Conservation (phyloP, 2,888 invertebrate species). For the Selenia dentaria region DNA sequence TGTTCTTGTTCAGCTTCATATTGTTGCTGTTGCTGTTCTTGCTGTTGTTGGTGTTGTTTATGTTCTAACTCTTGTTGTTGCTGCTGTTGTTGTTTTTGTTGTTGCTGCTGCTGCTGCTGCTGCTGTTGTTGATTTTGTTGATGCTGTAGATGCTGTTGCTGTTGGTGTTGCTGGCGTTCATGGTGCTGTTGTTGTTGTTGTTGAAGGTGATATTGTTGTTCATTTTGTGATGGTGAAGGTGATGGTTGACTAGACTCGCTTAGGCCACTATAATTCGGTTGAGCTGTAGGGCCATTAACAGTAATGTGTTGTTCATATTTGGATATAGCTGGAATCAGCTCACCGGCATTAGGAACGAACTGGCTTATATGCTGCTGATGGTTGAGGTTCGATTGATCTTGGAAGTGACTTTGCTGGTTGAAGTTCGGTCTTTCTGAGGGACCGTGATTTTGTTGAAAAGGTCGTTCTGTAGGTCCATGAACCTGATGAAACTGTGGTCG, state of each 20-base stretch:
- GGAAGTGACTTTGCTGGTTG: constrained; percentile 50
- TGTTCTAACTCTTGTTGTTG: constrained; percentile 48
- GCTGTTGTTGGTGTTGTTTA: constrained; percentile 44
- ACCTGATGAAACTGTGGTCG: constrained; percentile 50
- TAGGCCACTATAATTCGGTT: constrained; percentile 56
- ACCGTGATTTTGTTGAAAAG: constrained; percentile 46
- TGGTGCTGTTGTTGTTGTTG: constrained; percentile 37
- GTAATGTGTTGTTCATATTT: constrained; percentile 92
- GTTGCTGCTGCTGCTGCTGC: constrained; percentile 47
- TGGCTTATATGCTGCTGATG: constrained; percentile 76
- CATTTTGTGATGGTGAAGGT: constrained; percentile 35
- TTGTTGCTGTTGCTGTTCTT: constrained; percentile 66
- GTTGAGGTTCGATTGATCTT: constrained; percentile 55
- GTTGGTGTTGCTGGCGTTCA: constrained; percentile 37
- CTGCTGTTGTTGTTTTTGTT: constrained; percentile 51
- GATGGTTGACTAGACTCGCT: constrained; percentile 50
- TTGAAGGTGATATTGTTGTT: constrained; percentile 36
- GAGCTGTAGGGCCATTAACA: constrained; percentile 67
- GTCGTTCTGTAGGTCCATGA: constrained; percentile 53
- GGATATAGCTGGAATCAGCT: constrained; percentile 90
- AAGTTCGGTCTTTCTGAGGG: constrained; percentile 58
- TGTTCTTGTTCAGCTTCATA: constrained; percentile 70
- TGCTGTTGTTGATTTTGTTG: constrained; percentile 45
- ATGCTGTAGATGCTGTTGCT: constrained; percentile 41
- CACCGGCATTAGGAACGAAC: constrained; percentile 87